phyloP scores from a whole-genome alignment of 2,113 vertebrate genomes.

The Merops nubicus region DNA sequence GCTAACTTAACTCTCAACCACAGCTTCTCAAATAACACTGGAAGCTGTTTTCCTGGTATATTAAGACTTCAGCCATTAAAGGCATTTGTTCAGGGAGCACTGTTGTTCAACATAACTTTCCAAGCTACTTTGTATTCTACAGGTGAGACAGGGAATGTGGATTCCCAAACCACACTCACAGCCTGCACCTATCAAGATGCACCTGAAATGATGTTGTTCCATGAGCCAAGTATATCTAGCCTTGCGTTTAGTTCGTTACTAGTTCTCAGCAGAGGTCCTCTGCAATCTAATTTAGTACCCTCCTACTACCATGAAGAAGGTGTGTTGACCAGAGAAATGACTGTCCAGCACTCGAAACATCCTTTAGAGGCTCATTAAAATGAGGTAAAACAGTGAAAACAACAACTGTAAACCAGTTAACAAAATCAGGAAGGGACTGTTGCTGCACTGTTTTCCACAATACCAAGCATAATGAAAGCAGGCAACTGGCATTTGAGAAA shows the following conservation, averaged over 20 bases:
- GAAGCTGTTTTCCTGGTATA: not conserved
- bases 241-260: not conserved
- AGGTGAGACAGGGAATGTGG: not conserved
- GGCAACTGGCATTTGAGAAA: not conserved
- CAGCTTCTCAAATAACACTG: not conserved
- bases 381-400: not conserved
- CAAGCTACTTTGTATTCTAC: not conserved
- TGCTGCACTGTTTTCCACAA: not conserved
- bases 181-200: not conserved
- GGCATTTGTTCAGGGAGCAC: not conserved
- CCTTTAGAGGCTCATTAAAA: slow-evolving; percentile 6
- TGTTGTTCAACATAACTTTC: not conserved
- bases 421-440: slow-evolving; percentile 3
- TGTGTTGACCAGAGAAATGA: not conserved
- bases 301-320: not conserved
- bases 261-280: not conserved
- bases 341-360: not conserved
- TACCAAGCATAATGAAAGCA: not conserved
- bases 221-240: not conserved
- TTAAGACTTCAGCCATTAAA: not conserved
- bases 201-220: not conserved
- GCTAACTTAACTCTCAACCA: not conserved
- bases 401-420: not conserved
- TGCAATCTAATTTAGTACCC: not conserved
- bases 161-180: not conserved